Percentiles rank a stretch among this genome's conserved stretches.
phyloP scores from a whole-genome alignment of 2,113 vertebrate genomes.

The Chionis minor region DNA sequence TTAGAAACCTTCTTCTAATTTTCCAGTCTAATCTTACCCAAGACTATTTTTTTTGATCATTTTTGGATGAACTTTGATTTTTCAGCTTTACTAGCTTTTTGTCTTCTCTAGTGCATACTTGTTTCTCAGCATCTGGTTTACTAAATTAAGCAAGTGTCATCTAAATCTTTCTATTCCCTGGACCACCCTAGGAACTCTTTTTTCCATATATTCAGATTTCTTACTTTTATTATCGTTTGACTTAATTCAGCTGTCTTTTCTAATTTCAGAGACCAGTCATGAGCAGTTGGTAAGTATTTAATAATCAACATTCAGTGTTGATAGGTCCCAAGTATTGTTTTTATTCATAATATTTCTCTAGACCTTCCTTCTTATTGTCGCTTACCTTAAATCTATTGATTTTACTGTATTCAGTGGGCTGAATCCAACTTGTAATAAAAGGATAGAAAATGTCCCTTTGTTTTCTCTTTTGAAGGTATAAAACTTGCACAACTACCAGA shows the following conservation, averaged over 20 bases:
- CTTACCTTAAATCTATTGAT: background rate
- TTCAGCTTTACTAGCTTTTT: background rate
- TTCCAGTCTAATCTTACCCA: background rate
- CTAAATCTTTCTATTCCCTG: background rate
- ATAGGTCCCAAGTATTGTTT: background rate
- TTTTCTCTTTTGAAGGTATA: background rate
- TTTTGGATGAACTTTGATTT: background rate
- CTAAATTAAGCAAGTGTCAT: background rate
- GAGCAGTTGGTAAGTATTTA: background rate
- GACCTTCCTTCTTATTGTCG: background rate
- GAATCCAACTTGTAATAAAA: background rate
- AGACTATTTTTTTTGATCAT: background rate
- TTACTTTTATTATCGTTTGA: background rate
- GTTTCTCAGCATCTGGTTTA: background rate
- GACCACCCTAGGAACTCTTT: background rate
- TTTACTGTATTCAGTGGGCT: background rate
- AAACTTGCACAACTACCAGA: background rate
- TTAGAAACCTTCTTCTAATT: background rate
- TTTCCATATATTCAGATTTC: background rate
- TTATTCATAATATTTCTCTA: background rate
- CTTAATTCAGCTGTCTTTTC: background rate
- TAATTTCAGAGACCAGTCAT: background rate
- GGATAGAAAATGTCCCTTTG: background rate
- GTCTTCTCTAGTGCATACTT: background rate
- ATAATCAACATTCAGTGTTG: background rate